Base-by-base conservation (phyloP, 2,797 vertebrate genomes). In the Brachyalestes nurse region DNA sequence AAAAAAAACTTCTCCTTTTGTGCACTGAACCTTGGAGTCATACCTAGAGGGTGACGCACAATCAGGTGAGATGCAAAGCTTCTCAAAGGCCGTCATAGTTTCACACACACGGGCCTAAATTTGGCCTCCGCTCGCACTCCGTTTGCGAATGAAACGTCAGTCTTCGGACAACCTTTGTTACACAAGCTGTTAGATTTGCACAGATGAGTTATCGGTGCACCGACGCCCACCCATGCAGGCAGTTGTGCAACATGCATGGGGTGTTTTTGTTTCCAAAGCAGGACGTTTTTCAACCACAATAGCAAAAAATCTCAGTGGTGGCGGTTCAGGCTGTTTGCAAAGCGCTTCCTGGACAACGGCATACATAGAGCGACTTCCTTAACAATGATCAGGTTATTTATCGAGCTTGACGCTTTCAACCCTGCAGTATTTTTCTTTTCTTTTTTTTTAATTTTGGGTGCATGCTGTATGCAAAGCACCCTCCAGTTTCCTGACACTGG, bases 281-380 rank as follows among this genome's bases (percentile, higher is more conserved):
- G 21, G 53, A 10, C 28, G 7, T 78, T 21, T 34, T 78, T 60
- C 14, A 23, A 40, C 42, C 57, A 53, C 71, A 34, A 62, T 21
- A 75, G 34, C 34, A 42, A 40, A 51, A 51, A 78, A 72, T 64
- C 61, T 66, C 62, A 57, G 40, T 67, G 61, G 34, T 66, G 69
- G 49, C 21, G 40, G 42, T 82, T 69, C 47, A 28, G 64, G 23
- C 70, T 70, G 71, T 55, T 78, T 74, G 76, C 19, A 40, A 73
- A 16, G 34, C 34, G 16, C 57, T 75, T 79, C 47, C 77, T 79
- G 76, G 70, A 78, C 55, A 42, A 45, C 62, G 70, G 25, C 47
- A 23, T 42, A 28, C 25, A 77, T 38, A 71, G 55, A 45, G 45
- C 1, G 34, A 72, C 62, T 83, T 83, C 81, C 76, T 79, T 70